phyloP scores from a whole-genome alignment of 2,797 vertebrate genomes.

The Pristis pectinata region DNA sequence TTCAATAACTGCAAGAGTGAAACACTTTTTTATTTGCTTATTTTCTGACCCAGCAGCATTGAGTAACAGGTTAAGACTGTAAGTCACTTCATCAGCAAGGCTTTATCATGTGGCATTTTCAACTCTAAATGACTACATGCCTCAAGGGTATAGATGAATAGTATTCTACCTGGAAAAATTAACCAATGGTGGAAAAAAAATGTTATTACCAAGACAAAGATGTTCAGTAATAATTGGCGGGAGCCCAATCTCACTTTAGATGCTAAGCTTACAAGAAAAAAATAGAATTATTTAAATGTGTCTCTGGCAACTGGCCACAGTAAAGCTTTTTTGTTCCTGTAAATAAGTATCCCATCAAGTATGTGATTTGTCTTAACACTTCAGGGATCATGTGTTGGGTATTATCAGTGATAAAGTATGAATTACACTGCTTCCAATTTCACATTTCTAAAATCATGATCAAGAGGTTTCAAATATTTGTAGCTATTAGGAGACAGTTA shows the following conservation, averaged over 20 bases:
- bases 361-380: background rate
- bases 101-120: background rate
- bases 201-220: background rate
- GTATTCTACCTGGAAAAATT: background rate
- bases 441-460: background rate
- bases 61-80: background rate
- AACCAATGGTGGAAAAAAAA: background rate
- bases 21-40: background rate
- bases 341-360: background rate
- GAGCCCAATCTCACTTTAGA: background rate
- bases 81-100: background rate
- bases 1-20: background rate
- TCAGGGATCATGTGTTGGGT: background rate
- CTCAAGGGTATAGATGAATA: background rate
- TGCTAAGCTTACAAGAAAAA: background rate
- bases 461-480: background rate
- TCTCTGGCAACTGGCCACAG: background rate
- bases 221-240: background rate
- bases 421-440: background rate
- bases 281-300: background rate
- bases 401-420: background rate
- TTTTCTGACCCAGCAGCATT: background rate
- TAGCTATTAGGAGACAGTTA: background rate
- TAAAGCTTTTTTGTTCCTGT: background rate
- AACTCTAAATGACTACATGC: background rate